These are phyloP conservation scores for Parnassius apollo DNA, from an alignment of 2,888 invertebrate species.

Conservation along the genomic window DNA sequence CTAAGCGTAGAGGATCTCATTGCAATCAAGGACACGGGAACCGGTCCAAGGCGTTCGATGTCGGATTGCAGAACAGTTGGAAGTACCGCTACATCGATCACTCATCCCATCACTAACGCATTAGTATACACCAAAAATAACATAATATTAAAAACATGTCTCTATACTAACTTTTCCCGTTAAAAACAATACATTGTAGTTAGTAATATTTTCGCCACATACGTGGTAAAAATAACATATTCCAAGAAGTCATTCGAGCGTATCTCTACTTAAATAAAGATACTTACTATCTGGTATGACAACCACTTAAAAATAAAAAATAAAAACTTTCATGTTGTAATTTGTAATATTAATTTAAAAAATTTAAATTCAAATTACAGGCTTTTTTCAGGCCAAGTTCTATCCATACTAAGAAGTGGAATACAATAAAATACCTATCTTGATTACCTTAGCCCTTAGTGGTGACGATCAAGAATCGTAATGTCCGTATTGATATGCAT, in stretches of 20 bases:
- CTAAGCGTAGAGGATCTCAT: constrained; percentile 15
- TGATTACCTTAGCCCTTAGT: constrained; percentile 23
- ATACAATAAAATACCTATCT: constrained; percentile 21
- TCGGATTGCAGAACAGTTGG: constrained; percentile 32
- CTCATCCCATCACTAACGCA: constrained; percentile 43
- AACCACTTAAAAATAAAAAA: no score
- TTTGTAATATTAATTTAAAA: not conserved
- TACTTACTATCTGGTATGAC: no score
- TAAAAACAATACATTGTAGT: no score
- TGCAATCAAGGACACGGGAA: constrained; percentile 34
- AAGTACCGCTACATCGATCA: constrained; percentile 60
- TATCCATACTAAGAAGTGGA: constrained; percentile 8
- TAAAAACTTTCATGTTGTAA: no score
- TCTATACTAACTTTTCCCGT: no score
- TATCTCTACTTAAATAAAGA: no score
- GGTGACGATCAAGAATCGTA: constrained; percentile 27
- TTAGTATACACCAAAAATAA: constrained; percentile 35
- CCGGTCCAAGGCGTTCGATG: constrained; percentile 42
- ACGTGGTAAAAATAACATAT: not conserved
- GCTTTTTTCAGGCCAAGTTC: not conserved
- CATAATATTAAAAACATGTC: no score
- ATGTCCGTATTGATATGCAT: constrained; percentile 60
- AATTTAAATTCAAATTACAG: constrained; percentile 9
- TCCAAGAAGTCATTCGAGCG: no score
- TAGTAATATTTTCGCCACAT: constrained; percentile 16